Percentiles rank a stretch among this genome's conserved stretches.
Conservation (phyloP, 2,113 vertebrate genomes). For the Eudyptes chrysolophus region DNA sequence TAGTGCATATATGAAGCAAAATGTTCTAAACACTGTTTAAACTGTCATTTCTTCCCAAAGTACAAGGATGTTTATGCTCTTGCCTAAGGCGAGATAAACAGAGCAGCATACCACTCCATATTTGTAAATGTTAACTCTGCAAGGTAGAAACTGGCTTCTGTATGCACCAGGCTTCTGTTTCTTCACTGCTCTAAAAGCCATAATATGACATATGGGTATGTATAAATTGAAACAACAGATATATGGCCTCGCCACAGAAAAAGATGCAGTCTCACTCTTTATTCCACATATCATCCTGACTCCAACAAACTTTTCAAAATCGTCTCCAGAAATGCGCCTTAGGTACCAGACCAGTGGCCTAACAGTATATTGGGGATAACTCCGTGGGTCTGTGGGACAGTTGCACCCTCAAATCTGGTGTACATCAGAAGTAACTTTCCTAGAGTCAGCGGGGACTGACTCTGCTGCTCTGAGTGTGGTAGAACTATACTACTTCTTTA, state of each 20-base stretch:
- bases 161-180: not conserved
- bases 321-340: not conserved
- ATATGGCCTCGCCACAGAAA: not conserved
- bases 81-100: constrained; percentile 39
- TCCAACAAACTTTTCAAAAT: not conserved
- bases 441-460: not conserved
- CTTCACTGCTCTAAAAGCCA: not conserved
- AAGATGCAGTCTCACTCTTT: not conserved
- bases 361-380: not conserved
- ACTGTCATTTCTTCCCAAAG: constrained; percentile 22
- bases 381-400: not conserved
- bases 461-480: not conserved
- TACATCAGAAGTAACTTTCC: not conserved
- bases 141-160: not conserved
- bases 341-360: not conserved
- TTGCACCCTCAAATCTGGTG: not conserved
- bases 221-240: not conserved
- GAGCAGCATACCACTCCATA: constrained; percentile 88
- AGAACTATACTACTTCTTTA: not conserved
- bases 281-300: not conserved
- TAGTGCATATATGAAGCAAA: not conserved
- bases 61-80: constrained; percentile 73
- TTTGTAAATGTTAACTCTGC: constrained; percentile 73
- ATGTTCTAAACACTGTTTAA: not conserved
- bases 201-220: not conserved